A percentile compares a stretch with the other conserved stretches of the same genome.
Evolutionary conservation across 2,113 vertebrate species (phyloP).

Genomic region (Cygnus buccinator): DNA sequence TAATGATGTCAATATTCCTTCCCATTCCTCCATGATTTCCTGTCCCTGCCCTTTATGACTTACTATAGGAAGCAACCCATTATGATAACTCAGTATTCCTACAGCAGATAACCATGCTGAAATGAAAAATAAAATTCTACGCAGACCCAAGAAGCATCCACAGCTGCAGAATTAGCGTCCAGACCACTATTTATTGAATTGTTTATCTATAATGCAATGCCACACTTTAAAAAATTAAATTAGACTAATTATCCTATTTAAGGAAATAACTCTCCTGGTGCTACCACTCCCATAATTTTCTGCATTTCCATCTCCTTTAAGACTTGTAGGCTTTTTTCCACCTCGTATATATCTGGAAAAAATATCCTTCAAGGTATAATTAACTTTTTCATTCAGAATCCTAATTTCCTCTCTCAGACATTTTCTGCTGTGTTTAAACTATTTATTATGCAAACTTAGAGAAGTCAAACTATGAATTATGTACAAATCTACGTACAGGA

Average conservation of each 20-base stretch:
- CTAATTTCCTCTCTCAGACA: conserved; percentile 80
- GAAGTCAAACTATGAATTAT: conserved; percentile 83
- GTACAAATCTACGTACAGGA: conserved; percentile 71
- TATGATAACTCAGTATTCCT: conserved; percentile 43
- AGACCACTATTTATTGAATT: conserved; percentile 70
- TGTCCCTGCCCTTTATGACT: conserved; percentile 52
- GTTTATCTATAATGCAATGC: conserved; percentile 75
- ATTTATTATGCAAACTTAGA: conserved; percentile 83
- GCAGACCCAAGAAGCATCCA: conserved; percentile 9
- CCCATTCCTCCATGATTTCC: conserved; percentile 61
- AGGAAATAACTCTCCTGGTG: conserved; percentile 77
- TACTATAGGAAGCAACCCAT: conserved; percentile 45
- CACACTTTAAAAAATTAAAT: conserved; percentile 79
- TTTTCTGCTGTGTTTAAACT: conserved; percentile 81
- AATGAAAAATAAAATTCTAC: conserved; percentile 27
- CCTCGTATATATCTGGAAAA: conserved; percentile 59
- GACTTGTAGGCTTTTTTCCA: conserved; percentile 67
- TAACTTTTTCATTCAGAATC: conserved; percentile 84
- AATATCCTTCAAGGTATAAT: conserved; percentile 84
- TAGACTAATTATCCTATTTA: conserved; percentile 80
- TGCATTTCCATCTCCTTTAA: conserved; percentile 71
- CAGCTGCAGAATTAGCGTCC: conserved; percentile 48
- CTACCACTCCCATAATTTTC: conserved; percentile 75
- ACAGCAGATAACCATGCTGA: conserved; percentile 17
- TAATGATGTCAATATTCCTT: conserved; percentile 68